Evolutionary conservation across 2,888 invertebrate species (phyloP), one percentile per base, ranked within the genome.

Genomic region (Gastrophysa polygoni): DNA sequence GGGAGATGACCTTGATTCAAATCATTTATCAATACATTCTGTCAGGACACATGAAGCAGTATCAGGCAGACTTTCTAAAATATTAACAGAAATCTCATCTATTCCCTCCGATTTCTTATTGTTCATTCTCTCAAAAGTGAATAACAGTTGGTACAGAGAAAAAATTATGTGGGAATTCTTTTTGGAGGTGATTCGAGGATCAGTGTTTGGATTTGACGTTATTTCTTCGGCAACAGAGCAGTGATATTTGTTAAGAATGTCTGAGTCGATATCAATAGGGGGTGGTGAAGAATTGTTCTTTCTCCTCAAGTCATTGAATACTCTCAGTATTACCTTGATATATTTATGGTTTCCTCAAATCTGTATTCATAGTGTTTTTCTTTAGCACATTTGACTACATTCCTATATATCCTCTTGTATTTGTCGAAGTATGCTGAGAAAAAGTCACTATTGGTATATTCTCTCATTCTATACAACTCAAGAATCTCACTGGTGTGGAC

Each of bases 201-300:
- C 2, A 7, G 28, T 49, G 11, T 49, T 28, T 20, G 14, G 28
- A 49, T 49, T 14, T 49, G 49, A 16, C 17, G 49, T 28, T 21
- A 49, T 24, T 49, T 24, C 28, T 49, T 24, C 28, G 11, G 28
- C 49, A 24, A 49, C 49, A n/a, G 49, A 49, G 49, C 49, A 49
- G 49, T 49, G 28, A 11, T 49, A 49, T n/a, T 49, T n/a, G 28
- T 49, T 49, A 49, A 28, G 49, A 24, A 49, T n/a, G 17, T 24
- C 49, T 28, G 28, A 14, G 14, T 49, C 49, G 14, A 49, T 24
- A 49, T 49, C 17, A 49, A 49, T 49, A 49, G 49, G 49, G 49
- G n/a, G 24, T 49, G 28, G 17, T 47, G 20, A 47, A 47, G 8
- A 32, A 32, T 32, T 32, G 10, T 32, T 32, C 32, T 32, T 32